phyloP scores from a whole-genome alignment of 1,140 invertebrate genomes.

The Akabosia matsudoensis region DNA sequence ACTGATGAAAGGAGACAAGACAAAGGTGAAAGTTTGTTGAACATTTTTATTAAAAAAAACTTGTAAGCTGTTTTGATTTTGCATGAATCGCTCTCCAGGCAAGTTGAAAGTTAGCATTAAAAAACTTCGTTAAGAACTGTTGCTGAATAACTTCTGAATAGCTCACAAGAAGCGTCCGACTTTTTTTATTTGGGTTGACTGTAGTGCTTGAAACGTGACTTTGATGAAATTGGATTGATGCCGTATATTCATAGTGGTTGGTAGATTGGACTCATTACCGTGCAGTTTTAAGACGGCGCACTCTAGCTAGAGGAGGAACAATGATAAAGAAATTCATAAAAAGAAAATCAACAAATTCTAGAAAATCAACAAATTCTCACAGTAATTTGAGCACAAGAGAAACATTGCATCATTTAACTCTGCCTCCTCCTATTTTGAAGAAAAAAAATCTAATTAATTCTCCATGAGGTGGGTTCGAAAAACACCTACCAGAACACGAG shows the following conservation, averaged over 20 bases:
- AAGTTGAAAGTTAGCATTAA: background rate
- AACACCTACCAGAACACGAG: no score
- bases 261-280: no score
- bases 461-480: no score
- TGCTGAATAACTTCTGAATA: no score
- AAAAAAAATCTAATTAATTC: no score
- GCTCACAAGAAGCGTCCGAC: no score
- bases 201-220: conserved; percentile 6
- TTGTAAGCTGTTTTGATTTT: background rate
- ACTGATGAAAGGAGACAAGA: no score
- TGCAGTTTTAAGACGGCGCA: no score
- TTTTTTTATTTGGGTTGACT: background rate
- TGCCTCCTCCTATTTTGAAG: no score
- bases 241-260: no score
- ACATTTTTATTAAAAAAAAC: background rate
- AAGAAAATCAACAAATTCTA: background rate
- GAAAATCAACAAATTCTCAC: background rate
- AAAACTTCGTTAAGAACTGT: no score
- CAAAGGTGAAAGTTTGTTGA: background rate
- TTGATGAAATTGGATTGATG: conserved; percentile 20
- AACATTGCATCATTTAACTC: background rate
- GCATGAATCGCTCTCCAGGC: background rate
- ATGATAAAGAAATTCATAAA: conserved; percentile 5
- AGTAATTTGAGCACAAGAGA: background rate
- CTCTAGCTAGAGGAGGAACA: background rate